phyloP scores from a whole-genome alignment of 2,888 invertebrate genomes.

The Cantharis nigra region DNA sequence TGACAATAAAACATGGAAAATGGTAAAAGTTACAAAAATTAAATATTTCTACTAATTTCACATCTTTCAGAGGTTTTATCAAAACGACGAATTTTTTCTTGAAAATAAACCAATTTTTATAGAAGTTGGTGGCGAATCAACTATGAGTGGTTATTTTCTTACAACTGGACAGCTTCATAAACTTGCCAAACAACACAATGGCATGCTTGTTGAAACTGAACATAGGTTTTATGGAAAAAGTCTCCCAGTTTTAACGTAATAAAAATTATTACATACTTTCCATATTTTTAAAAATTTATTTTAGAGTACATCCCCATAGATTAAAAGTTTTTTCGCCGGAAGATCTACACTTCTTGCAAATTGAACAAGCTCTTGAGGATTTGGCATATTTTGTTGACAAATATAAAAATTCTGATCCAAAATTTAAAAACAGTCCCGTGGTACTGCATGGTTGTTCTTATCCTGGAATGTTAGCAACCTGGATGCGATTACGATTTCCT shows the following conservation, averaged over 20 bases:
- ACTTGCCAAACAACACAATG: slow-evolving; percentile 62
- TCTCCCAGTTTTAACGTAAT: slow-evolving; percentile 59
- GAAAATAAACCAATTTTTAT: slow-evolving; percentile 66
- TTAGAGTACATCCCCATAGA: not conserved
- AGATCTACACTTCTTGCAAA: not conserved
- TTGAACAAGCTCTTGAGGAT: not conserved
- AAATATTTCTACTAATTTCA: not conserved
- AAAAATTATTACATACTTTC: not conserved
- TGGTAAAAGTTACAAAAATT: not conserved
- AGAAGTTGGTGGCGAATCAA: slow-evolving; percentile 77
- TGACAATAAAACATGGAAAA: not conserved
- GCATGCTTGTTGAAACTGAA: slow-evolving; percentile 74
- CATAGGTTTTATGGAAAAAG: slow-evolving; percentile 83
- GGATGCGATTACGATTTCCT: slow-evolving; percentile 64
- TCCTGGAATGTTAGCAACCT: slow-evolving; percentile 64
- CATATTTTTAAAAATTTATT: not conserved
- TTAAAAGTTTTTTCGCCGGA: not conserved
- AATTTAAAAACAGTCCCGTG: not conserved
- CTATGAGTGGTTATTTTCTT: slow-evolving; percentile 63
- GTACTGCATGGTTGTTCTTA: slow-evolving; percentile 64
- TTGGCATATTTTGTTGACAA: not conserved
- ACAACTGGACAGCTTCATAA: slow-evolving; percentile 65
- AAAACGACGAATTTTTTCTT: slow-evolving; percentile 57
- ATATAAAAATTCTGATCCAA: not conserved
- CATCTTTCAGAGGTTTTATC: slow-evolving; percentile 58